A percentile compares a stretch with the other conserved stretches of the same genome.
Conservation (phyloP, 2,113 vertebrate genomes). For the Rhegmatorhina hoffmannsi region DNA sequence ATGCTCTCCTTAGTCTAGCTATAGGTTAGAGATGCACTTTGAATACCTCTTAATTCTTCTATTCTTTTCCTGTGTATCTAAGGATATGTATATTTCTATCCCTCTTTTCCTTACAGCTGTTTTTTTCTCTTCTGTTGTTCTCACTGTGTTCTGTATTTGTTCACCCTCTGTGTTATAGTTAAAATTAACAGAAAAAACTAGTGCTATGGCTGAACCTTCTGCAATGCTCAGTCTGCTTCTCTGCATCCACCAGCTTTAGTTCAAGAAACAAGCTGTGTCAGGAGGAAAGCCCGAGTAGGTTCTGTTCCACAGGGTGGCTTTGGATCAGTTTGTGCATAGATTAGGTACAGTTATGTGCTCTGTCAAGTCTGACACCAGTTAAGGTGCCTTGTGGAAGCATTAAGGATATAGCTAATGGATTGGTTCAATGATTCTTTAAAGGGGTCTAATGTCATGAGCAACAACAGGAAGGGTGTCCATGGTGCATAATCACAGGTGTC, state of each 20-base stretch:
- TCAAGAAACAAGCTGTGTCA: not conserved
- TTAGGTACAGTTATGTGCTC: not conserved
- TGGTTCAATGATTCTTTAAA: not conserved
- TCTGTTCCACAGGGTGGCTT: not conserved
- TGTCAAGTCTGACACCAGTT: not conserved
- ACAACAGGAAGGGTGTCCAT: not conserved
- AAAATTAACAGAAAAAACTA: not conserved
- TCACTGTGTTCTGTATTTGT: not conserved
- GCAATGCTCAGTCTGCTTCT: not conserved
- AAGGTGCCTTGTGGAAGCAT: not conserved
- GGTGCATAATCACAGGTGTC: not conserved
- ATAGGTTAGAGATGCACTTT: not conserved
- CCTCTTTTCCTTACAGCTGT: accelerated
- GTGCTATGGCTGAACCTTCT: not conserved
- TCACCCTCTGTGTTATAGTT: not conserved
- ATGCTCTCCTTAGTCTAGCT: not conserved
- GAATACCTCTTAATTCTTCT: not conserved
- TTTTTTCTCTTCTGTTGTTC: not conserved
- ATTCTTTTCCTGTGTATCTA: not conserved
- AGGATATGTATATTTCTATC: not conserved
- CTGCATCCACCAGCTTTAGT: not conserved
- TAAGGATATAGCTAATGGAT: not conserved
- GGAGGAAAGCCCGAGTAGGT: not conserved
- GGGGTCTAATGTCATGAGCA: not conserved
- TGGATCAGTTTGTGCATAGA: not conserved